Evolutionary conservation across 1,140 invertebrate genomes (phyloP), one percentile per base, ranked within the genome.

Genomic region (Radopholus similis): DNA sequence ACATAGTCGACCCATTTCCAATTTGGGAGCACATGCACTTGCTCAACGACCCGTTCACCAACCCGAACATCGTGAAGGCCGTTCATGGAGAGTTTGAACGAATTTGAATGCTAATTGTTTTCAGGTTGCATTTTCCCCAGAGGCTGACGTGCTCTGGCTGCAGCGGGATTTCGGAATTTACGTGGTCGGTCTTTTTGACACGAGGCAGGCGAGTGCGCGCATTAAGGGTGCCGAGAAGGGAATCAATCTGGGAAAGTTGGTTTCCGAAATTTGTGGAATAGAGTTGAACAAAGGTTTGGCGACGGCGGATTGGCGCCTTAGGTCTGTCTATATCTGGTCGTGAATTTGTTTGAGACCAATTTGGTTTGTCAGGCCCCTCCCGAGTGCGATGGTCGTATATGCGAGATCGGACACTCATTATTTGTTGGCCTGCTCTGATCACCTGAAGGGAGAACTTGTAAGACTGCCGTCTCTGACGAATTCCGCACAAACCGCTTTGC

Each of bases 151-250:
- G 35, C 83, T 88, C 23, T 98, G 95, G 95, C 84, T 99, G 23
- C 95, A 98, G 83, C 86, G 91, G 51, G 95, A 99, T 86, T 88
- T 97, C 62, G 90, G 91, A 0, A 73, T 98, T 0, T 98, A 98
- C 80, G 83, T 98, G 18, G 93, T 98, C 0, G 95, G 96, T 77
- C 89, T 98, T 88, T 97, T 98, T 83, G 95, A 99, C 82, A 98
- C 95, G 0, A 88, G 92, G 82, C 88, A 90, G 77, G 94, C 93
- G 0, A 88, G 15, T 92, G 0, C 88, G 89, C 70, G 72, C 73
- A 15, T 42, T 69, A 15, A 86, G 87, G n/a, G 86, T 90, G 68
- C 84, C 88, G 0, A 87, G 88, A 32, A 13, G 4, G 38, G 38
- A 34, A 85, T 89, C 2, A 92, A 91, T 21, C 85, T 97, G 89